Conservation (phyloP, 2,888 invertebrate species). For the Meta bourneti region DNA sequence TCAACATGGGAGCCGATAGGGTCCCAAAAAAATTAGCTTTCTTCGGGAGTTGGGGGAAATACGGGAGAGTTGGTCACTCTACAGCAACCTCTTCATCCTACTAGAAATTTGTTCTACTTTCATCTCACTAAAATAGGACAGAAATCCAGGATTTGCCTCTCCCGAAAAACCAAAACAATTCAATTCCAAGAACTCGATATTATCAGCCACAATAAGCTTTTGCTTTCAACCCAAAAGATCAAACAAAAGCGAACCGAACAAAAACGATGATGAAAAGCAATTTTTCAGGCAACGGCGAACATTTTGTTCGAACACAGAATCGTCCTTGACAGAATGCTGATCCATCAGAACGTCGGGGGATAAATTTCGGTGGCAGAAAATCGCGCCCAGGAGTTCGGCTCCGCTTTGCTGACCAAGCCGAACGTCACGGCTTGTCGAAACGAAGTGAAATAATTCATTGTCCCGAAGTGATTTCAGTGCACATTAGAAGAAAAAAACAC, state of each 20-base stretch:
- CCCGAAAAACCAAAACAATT: no score
- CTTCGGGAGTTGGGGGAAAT: no score
- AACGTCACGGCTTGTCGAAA: constrained; percentile 63
- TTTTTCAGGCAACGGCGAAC: constrained; percentile 22
- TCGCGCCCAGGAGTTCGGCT: constrained; percentile 3
- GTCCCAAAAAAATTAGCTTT: no score
- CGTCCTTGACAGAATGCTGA: constrained; percentile 51
- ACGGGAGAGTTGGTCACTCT: no score
- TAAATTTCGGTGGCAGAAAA: constrained; percentile 47
- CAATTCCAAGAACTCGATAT: no score
- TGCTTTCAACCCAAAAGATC: background rate
- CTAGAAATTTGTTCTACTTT: no score
- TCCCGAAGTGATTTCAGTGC: constrained; percentile 20
- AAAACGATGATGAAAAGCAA: no score
- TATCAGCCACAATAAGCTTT: no score
- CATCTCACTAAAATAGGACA: no score
- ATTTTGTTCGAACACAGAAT: constrained; percentile 15
- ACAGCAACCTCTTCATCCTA: no score
- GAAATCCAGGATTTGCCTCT: no score
- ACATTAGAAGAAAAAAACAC: background rate
- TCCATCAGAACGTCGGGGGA: constrained; percentile 17
- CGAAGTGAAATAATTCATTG: constrained; percentile 71
- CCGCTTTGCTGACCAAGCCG: constrained; percentile 47
- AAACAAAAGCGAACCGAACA: background rate
- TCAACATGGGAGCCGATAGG: no score